Conservation (phyloP, 2,113 vertebrate species). For the Ranitomeya imitator region DNA sequence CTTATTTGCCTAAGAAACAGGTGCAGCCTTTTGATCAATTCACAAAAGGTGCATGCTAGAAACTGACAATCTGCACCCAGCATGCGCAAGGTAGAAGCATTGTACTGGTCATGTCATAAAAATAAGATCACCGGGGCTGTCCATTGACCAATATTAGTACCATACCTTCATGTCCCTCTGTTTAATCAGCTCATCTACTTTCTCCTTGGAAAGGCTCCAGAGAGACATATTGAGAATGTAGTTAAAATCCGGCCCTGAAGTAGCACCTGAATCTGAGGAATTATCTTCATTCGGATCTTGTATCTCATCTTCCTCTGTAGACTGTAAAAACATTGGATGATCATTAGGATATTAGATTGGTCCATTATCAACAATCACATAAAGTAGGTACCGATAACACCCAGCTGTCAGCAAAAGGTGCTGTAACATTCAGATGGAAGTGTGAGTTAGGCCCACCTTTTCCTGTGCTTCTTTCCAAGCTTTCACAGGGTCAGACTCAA, state of each 20-base stretch:
- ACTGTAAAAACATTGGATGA: conserved; percentile 69
- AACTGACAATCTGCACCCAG: too few species aligned
- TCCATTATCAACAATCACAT: background rate
- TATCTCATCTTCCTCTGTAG: conserved; percentile 83
- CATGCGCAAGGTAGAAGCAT: too few species aligned
- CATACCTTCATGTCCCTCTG: conserved; percentile 93
- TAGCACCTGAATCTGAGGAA: conserved; percentile 84
- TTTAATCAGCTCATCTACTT: conserved; percentile 93
- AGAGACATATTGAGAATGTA: conserved; percentile 98
- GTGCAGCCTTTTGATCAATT: too few species aligned
- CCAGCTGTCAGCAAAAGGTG: background rate
- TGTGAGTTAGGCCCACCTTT: conserved; percentile 76
- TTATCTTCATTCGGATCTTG: conserved; percentile 84
- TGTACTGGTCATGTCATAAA: background rate
- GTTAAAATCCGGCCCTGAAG: conserved; percentile 94
- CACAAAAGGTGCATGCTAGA: too few species aligned
- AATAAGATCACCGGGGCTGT: background rate
- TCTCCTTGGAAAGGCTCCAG: conserved; percentile 97
- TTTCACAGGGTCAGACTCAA: conserved; percentile 94
- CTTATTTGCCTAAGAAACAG: too few species aligned
- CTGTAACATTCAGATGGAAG: background rate
- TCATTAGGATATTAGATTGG: background rate
- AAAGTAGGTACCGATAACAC: background rate
- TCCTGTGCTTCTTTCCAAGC: conserved; percentile 95
- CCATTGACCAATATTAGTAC: background rate